phyloP scores from a whole-genome alignment of 2,113 vertebrate species.

The Propithecus coquereli region DNA sequence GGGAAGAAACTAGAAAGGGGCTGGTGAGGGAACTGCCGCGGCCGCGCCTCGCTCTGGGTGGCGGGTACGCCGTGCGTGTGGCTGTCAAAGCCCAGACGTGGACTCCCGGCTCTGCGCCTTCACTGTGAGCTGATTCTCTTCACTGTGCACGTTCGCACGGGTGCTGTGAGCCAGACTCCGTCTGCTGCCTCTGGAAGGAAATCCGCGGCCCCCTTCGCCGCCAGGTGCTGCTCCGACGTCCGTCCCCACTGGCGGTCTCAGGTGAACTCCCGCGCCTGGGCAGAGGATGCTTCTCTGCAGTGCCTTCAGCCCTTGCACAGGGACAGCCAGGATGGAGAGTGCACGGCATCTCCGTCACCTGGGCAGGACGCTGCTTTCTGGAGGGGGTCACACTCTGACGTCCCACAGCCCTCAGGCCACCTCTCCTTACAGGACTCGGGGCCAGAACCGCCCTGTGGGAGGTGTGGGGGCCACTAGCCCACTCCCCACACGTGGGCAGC shows the following conservation, averaged over 20 bases:
- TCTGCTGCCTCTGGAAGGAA: neutral
- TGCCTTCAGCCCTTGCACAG: neutral
- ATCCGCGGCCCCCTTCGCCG: neutral
- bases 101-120: neutral
- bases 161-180: accelerated
- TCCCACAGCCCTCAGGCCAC: neutral
- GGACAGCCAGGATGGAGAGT: accelerated
- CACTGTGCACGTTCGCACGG: neutral
- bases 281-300: neutral
- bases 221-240: accelerated
- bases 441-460: neutral
- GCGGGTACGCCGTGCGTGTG: accelerated
- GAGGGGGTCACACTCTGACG: neutral
- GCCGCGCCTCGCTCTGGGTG: accelerated
- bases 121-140: neutral
- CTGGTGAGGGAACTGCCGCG: no score
- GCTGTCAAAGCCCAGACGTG: neutral
- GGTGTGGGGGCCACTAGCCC: no score
- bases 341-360: neutral
- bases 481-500: neutral
- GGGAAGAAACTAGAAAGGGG: neutral
- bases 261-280: neutral
- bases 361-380: neutral
- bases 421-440: neutral
- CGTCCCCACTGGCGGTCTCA: neutral